Base-by-base conservation (phyloP, 1,140 invertebrate genomes). In the Anastatus disparis region DNA sequence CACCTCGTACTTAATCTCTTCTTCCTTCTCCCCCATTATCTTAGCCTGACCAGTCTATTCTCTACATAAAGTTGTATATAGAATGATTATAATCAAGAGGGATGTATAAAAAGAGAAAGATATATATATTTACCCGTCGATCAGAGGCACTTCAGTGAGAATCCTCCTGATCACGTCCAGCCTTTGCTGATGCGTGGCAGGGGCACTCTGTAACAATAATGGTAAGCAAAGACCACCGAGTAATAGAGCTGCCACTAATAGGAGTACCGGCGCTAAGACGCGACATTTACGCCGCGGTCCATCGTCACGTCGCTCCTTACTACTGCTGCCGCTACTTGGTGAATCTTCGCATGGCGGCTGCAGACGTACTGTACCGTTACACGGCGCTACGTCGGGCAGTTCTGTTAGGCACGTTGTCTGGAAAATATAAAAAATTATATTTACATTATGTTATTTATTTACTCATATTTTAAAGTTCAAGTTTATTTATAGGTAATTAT, bases 121-220 rank as follows among this genome's bases (percentile, higher is more conserved):
- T n/a, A n/a, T n/a, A 20, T 2, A 4, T 22, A 66, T 73, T 83
- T 77, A 90, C 89, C 89, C 89, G 74, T 90, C 89, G 77, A 90
- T 88, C 66, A 90, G 85, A 76, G 89, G 89, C 81, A 88, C 87
- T 84, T 89, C 87, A 76, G 84, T 85, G 75, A 90, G 85, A 59
- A 90, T 87, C 78, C 87, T 85, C 71, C 87, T 86, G 48, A 88
- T 89, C 67, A 87, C 81, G 74, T 86, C 83, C 68, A 88, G 79
- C 70, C 87, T 82, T 76, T 88, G 84, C 76, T 87, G 82, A 73
- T 86, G 84, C 70, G 84, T 86, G 64, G 80, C 82, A 74, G 84
- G 84, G 61, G 83, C 82, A 68, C 84, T 84, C 80, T 86, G 84
- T 56, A 87, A 78, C 59, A 86, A 79, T 73, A 88, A 75, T 31